A percentile compares a stretch with the other conserved stretches of the same genome.
Conservation (phyloP, 37 sponge, comb jelly and placozoan species). For the Ianthella basta region DNA sequence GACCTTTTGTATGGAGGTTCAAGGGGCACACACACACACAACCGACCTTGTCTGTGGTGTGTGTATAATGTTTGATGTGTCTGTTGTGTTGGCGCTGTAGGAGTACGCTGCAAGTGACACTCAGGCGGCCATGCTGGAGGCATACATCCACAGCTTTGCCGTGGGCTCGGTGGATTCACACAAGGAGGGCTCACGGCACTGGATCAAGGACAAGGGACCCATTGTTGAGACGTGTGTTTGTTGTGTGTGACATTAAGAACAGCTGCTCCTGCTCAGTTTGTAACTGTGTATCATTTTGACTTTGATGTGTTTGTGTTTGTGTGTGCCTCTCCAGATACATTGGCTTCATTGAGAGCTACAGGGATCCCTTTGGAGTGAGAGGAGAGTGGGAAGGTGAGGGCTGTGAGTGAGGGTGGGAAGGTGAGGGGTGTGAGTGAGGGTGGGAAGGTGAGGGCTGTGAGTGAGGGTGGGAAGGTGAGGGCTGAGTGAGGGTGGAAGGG, state of each 20-base stretch:
- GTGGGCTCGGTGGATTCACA: conserved; percentile 78
- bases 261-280: too few species aligned
- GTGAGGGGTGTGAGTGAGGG: conserved; percentile 6
- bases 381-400: conserved; percentile 91
- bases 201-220: conserved; percentile 91
- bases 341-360: conserved; percentile 94
- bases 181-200: conserved; percentile 85
- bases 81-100: conserved; percentile 33
- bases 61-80: not conserved
- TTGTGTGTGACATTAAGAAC: too few species aligned
- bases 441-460: not conserved
- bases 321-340: conserved; percentile 72
- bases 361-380: conserved; percentile 92
- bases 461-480: not conserved
- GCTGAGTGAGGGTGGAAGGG: not conserved
- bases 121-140: conserved; percentile 73
- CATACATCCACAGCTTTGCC: conserved; percentile 75
- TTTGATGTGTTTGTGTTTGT: not conserved
- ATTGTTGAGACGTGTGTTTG: conserved; percentile 78
- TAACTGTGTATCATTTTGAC: not conserved
- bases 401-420: not conserved
- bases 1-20: too few species aligned
- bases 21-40: too few species aligned
- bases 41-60: not conserved
- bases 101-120: conserved; percentile 69